Conservation (phyloP, 2,797 vertebrate species). For the Melanotaenia trifasciata region DNA sequence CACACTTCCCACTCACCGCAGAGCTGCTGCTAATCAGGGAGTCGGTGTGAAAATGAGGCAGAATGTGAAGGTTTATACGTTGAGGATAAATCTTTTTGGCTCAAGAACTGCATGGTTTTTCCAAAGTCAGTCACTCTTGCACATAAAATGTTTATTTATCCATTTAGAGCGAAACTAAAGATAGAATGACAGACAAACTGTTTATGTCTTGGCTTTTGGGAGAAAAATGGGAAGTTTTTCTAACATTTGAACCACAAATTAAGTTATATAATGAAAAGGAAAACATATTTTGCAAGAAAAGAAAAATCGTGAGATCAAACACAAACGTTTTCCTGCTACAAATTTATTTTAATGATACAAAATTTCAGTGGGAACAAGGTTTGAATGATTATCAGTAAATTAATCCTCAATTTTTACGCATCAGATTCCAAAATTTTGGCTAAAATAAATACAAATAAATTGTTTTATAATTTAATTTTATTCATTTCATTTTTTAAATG, state of each 20-base stretch:
- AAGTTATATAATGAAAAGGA: background rate
- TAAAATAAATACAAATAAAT: no score
- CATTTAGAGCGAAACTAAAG: background rate
- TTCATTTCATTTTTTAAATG: background rate
- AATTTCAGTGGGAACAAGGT: background rate
- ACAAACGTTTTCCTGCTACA: background rate
- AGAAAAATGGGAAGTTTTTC: background rate
- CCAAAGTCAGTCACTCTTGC: background rate
- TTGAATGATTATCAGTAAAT: background rate
- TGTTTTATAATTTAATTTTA: no score
- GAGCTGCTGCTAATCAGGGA: conserved; percentile 47
- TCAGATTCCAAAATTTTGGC: background rate
- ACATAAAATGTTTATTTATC: background rate
- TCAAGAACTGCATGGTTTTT: background rate
- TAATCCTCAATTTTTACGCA: background rate
- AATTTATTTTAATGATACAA: background rate
- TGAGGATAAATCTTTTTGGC: background rate
- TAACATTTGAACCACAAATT: background rate
- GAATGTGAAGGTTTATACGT: background rate
- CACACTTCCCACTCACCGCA: conserved; percentile 31
- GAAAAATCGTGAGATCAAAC: background rate
- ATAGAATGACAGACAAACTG: background rate
- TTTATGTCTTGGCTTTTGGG: background rate
- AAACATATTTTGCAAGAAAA: background rate
- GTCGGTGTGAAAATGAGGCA: background rate